Conservation (phyloP, 2,888 invertebrate species). For the Lycaena phlaeas region DNA sequence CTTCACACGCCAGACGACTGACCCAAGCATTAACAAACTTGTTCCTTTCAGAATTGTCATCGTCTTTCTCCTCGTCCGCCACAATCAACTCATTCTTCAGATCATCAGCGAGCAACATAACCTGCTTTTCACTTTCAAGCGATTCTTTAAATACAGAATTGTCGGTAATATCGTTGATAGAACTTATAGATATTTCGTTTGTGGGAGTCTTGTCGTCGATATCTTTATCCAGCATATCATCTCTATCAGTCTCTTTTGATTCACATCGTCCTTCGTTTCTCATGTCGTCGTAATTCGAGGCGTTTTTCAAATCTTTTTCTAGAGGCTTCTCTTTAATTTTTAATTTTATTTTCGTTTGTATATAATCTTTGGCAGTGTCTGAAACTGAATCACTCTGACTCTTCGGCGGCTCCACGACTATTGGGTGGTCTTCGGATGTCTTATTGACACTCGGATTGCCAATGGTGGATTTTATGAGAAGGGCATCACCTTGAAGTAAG, state of each 20-base stretch:
- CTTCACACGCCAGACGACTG: slow-evolving; percentile 54
- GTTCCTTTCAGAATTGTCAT: slow-evolving; percentile 65
- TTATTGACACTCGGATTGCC: slow-evolving; percentile 41
- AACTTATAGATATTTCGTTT: slow-evolving; percentile 61
- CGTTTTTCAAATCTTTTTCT: slow-evolving; percentile 56
- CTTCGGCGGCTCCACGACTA: slow-evolving; percentile 37
- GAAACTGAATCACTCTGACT: slow-evolving; percentile 23
- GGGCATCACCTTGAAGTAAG: slow-evolving; percentile 55
- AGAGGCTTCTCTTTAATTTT: slow-evolving; percentile 45
- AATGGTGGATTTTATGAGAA: slow-evolving; percentile 53
- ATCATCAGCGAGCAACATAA: slow-evolving; percentile 56
- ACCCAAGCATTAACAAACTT: slow-evolving; percentile 68
- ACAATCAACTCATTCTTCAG: slow-evolving; percentile 64
- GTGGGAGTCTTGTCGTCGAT: slow-evolving; percentile 65
- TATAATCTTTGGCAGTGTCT: slow-evolving; percentile 29
- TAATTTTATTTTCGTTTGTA: slow-evolving; percentile 40
- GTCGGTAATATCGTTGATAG: slow-evolving; percentile 64
- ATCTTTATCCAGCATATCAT: slow-evolving; percentile 46
- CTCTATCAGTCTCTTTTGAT: slow-evolving; percentile 34
- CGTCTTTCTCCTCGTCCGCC: slow-evolving; percentile 67
- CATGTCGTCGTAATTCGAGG: slow-evolving; percentile 47
- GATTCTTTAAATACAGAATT: slow-evolving; percentile 64
- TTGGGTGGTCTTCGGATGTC: slow-evolving; percentile 44
- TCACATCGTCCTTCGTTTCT: slow-evolving; percentile 41
- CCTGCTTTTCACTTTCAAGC: slow-evolving; percentile 62